Percentiles rank a stretch among this genome's conserved stretches.
phyloP scores from a whole-genome alignment of 2,888 invertebrate species.

The Congeria kusceri region DNA sequence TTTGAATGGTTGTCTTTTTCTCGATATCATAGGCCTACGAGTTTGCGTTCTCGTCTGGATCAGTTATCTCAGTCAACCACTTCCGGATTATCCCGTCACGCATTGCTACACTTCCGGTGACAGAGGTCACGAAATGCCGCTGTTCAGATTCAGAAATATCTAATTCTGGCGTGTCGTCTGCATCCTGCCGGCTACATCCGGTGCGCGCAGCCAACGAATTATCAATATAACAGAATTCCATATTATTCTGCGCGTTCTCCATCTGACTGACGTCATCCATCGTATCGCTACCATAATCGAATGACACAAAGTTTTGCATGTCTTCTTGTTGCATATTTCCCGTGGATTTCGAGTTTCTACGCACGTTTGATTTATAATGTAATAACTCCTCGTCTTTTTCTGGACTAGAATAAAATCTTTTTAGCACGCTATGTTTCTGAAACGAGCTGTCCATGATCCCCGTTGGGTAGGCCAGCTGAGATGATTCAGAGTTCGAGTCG shows the following conservation, averaged over 20 bases:
- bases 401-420: slow-evolving; percentile 67
- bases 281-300: slow-evolving; percentile 60
- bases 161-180: slow-evolving; percentile 6
- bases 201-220: slow-evolving; percentile 46
- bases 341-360: slow-evolving; percentile 66
- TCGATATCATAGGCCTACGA: slow-evolving; percentile 11
- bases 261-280: slow-evolving; percentile 36
- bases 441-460: slow-evolving; percentile 58
- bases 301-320: slow-evolving; percentile 43
- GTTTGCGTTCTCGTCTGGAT: slow-evolving; percentile 50
- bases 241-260: slow-evolving; percentile 33
- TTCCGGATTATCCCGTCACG: slow-evolving; percentile 74
- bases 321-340: slow-evolving; percentile 66
- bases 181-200: slow-evolving; percentile 31
- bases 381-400: slow-evolving; percentile 63
- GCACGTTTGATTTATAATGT: slow-evolving; percentile 44
- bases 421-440: slow-evolving; percentile 70
- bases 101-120: slow-evolving; percentile 62
- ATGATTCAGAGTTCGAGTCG: slow-evolving; percentile 73
- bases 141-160: slow-evolving; percentile 21
- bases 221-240: slow-evolving; percentile 47
- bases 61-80: slow-evolving; percentile 77
- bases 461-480: slow-evolving; percentile 49
- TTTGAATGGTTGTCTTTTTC: too few relatives aligned
- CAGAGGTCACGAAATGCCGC: slow-evolving; percentile 62